These are phyloP conservation scores for Drosophila fulvimacula DNA, from an alignment of 2,888 invertebrate genomes.

Conservation along the genomic window DNA sequence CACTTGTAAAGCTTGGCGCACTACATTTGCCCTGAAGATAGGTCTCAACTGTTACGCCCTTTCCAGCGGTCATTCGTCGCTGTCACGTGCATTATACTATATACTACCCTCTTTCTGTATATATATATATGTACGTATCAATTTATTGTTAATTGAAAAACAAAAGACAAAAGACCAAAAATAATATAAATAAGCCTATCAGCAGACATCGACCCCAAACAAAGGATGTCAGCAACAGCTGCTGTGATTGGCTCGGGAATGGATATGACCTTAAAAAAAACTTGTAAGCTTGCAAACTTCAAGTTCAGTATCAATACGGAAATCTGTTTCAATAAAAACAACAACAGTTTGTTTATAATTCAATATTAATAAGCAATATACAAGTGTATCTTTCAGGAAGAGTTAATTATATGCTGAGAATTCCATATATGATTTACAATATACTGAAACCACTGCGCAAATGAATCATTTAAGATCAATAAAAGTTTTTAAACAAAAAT, in stretches of 20 bases:
- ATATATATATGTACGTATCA: neutral
- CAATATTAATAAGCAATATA: neutral
- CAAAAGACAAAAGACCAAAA: slow-evolving; percentile 25
- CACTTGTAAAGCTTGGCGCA: slow-evolving; percentile 17
- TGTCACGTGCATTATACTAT: slow-evolving; percentile 26
- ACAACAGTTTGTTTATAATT: slow-evolving; percentile 3
- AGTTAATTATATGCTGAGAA: neutral
- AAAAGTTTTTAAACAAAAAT: neutral
- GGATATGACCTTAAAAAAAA: slow-evolving; percentile 29
- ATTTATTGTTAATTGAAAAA: slow-evolving; percentile 30
- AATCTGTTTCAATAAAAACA: neutral
- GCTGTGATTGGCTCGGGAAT: slow-evolving; percentile 25
- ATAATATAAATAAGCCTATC: slow-evolving; percentile 24
- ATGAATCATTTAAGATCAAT: neutral
- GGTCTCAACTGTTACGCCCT: slow-evolving; percentile 39
- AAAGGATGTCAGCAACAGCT: slow-evolving; percentile 23
- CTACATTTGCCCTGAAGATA: slow-evolving; percentile 37
- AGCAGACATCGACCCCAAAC: slow-evolving; percentile 10
- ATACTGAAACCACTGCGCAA: neutral
- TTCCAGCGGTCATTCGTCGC: slow-evolving; percentile 32
- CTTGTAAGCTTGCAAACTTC: slow-evolving; percentile 17
- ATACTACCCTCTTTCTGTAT: neutral
- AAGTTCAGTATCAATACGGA: slow-evolving; percentile 51
- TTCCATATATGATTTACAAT: neutral
- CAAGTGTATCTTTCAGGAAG: neutral